Conservation (phyloP, 2,797 vertebrate species). For the Onychomys arenicola region DNA sequence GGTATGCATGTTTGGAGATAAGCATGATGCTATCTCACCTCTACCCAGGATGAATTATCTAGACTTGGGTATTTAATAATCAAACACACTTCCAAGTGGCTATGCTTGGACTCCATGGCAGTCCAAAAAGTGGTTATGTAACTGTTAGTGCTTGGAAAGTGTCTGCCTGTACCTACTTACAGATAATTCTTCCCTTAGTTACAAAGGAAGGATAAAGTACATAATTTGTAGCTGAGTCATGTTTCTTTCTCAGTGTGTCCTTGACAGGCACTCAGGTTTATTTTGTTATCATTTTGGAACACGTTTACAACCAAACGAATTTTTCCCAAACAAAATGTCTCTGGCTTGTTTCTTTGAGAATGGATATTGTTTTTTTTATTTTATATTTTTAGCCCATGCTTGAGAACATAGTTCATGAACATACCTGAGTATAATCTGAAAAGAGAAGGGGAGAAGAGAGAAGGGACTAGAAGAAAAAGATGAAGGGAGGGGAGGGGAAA, state of each 20-base stretch:
- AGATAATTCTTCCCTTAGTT: constrained; percentile 31
- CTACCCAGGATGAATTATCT: background rate
- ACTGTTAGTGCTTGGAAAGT: background rate
- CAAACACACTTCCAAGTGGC: background rate
- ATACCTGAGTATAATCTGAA: background rate
- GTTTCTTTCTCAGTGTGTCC: constrained; percentile 39
- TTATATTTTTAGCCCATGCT: background rate
- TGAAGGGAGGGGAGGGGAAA: fast-evolving
- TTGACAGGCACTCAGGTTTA: constrained; percentile 12
- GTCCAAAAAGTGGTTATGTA: background rate
- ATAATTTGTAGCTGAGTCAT: constrained; percentile 48
- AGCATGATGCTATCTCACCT: background rate
- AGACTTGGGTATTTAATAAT: background rate
- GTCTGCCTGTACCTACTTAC: background rate
- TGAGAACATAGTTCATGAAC: background rate
- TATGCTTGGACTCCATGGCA: background rate
- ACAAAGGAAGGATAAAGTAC: constrained; percentile 50
- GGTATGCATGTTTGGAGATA: background rate
- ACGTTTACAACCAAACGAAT: constrained; percentile 62
- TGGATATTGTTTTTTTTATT: constrained; percentile 14
- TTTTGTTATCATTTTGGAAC: constrained; percentile 45
- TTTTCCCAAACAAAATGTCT: constrained; percentile 22
- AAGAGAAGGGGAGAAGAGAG: constrained; percentile 76
- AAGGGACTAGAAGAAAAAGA: fast-evolving
- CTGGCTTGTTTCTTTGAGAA: constrained; percentile 46